Base-by-base conservation (phyloP, 2,888 invertebrate genomes). In the Orthosia gothica region DNA sequence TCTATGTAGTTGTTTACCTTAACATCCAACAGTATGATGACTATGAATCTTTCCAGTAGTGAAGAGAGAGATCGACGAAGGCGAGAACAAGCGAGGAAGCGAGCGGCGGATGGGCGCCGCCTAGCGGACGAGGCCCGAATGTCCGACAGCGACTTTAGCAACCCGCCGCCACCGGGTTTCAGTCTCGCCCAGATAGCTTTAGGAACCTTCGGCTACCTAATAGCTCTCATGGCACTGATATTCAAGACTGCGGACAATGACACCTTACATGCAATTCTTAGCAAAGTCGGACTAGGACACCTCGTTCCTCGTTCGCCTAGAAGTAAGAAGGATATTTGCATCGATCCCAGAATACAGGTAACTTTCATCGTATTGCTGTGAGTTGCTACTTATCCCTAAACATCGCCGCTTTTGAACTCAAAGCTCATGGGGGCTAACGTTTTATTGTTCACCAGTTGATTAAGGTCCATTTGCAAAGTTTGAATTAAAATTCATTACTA, bases 21-120 rank as follows among this genome's bases (percentile, higher is more conserved):
- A 23, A 20, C 23, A 55, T 26, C n/a, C 20, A 13, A 4, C 32
- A 62, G 12, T 50, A 65, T 65, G 40, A 49, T 50, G 54, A 66
- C 15, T 47, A 20, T 73, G 12, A 64, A 16, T 45, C 0, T 63
- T 87, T 85, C 18, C 71, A 93, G 92, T 87, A 89, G 89, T 20
- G 91, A 92, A 80, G 92, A 92, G 70, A 66, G 75, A 54, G 89
- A 87, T 11, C 73, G 82, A 2, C 67, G 32, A 12, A 70, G n/a
- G 23, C 72, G 61, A 49, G 70, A 45, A 57, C 55, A 64, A 64
- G 79, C 23, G 65, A 79, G 54, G 64, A 12, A 32, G 55, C 61
- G 20, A 12, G 54, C 55, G 18, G 47, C 54, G 45, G 72, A 32
- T 49, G 69, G 13, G 23, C 23, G 13, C 40, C 49, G 32, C 49